Evolutionary conservation across 1,140 invertebrate genomes (phyloP), one percentile per base, ranked within the genome.

Genomic region (Heliconius eleuchia): DNA sequence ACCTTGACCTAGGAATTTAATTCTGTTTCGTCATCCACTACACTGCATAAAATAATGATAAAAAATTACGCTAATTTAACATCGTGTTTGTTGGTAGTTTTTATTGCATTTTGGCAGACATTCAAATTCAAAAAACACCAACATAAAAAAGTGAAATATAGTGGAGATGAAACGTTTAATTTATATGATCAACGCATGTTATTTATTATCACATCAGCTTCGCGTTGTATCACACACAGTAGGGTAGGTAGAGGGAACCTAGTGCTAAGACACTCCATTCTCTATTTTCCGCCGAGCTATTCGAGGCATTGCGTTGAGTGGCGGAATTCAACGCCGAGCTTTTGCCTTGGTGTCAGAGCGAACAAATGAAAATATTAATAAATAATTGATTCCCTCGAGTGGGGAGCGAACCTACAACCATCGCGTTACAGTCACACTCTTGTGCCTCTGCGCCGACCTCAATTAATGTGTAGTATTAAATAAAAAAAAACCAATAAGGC

Each of bases 1-100:
- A 91, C 92, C 92, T 94, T 94, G 92, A 94, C 92, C 92, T 94
- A 94, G 92, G 92, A 91, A 86, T 93, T 89, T 87, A 89, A 89
- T 89, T 87, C 87, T 81, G 81, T 94, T 94, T 94, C 91, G 88
- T 91, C 90, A 93, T 83, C 83, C 82, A 84, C 84, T 89, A 87
- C 83, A 85, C 86, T 87, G 90, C 89, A 84, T 85, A 85, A 86
- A 46, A 66, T 79, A 42, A 80, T 77, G 60, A 46, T 46, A 16
- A 46, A 46, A 76, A 81, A 73, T 79, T 52, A 52, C 78, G 46
- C 75, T 37, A 71, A 55, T 75, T 75, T 76, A 79, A 66, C 42
- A 76, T 57, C 60, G 27, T 66, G 60, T 66, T 23, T 66, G 42
- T 76, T 66, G 73, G 34, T 23, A 23, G n/a, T 66, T 39, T 76